Evolutionary conservation across 2,113 vertebrate genomes (phyloP).

Genomic region (Callocephalon fimbriatum): DNA sequence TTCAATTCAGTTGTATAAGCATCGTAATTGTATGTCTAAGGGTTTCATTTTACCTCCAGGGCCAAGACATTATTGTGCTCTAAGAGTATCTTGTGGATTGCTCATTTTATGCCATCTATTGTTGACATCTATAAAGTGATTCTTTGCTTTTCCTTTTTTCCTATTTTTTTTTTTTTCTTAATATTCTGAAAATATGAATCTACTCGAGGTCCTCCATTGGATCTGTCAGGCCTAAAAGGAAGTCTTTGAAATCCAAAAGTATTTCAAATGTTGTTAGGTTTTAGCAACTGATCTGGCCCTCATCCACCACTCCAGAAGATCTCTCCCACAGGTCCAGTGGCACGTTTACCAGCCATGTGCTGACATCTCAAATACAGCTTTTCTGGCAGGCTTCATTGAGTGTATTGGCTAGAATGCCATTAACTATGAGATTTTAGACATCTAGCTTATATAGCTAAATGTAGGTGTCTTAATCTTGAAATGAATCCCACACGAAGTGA

Average conservation of each 20-base stretch:
- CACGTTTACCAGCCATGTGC: neutral
- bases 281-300: neutral
- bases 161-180: too few species aligned
- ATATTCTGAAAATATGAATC: neutral
- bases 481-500: neutral
- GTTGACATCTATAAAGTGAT: neutral
- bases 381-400: neutral
- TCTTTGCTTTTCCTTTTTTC: fast-evolving
- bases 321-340: neutral
- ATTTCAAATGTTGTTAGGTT: neutral
- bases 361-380: neutral
- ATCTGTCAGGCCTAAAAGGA: neutral
- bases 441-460: neutral
- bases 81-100: neutral
- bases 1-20: neutral
- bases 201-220: neutral
- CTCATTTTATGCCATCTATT: neutral
- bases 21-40: neutral
- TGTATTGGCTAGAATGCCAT: neutral
- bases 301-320: neutral
- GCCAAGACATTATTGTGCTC: neutral
- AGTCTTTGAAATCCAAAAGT: neutral
- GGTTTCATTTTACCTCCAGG: neutral
- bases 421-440: neutral
- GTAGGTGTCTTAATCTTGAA: neutral